A percentile compares a stretch with the other conserved stretches of the same genome.
These are phyloP conservation scores for Lasioglossum pauxillum DNA, from an alignment of 2,888 invertebrate genomes.

Conservation along the genomic window DNA sequence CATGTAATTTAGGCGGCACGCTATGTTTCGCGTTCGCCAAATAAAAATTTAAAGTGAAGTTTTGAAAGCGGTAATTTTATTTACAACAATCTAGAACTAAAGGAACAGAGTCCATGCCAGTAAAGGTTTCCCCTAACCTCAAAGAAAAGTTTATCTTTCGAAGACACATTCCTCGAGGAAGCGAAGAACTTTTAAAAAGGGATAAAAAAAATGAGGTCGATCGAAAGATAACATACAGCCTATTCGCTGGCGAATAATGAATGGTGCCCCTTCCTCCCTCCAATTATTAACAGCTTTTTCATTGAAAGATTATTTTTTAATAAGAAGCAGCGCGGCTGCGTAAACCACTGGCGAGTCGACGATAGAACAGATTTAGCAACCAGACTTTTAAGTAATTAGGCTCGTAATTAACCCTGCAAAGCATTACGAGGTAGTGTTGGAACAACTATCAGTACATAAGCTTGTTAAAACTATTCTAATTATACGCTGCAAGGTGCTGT, in stretches of 20 bases:
- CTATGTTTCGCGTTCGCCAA: no score
- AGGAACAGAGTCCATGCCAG: not conserved
- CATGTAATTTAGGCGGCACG: no score
- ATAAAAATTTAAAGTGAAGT: no score
- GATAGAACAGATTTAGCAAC: not conserved
- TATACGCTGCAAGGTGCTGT: not conserved
- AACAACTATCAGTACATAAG: not conserved
- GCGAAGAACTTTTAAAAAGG: conserved; percentile 11
- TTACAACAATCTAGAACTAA: not conserved
- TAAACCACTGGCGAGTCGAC: not conserved
- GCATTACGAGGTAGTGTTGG: not conserved
- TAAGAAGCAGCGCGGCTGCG: not conserved
- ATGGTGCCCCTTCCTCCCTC: not conserved
- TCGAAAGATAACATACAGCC: conserved; percentile 67
- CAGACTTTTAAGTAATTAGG: not conserved
- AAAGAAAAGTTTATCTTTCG: conserved; percentile 42
- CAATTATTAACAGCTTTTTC: not conserved
- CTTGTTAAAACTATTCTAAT: not conserved
- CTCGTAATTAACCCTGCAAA: not conserved
- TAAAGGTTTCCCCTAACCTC: conserved; percentile 11
- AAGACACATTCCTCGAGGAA: conserved; percentile 12
- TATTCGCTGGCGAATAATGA: conserved; percentile 23
- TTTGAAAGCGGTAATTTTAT: no score
- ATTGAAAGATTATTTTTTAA: conserved; percentile 37
- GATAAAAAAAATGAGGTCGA: conserved; percentile 52